phyloP scores from a whole-genome alignment of 2,797 vertebrate genomes.

The Rhinophrynus dorsalis region DNA sequence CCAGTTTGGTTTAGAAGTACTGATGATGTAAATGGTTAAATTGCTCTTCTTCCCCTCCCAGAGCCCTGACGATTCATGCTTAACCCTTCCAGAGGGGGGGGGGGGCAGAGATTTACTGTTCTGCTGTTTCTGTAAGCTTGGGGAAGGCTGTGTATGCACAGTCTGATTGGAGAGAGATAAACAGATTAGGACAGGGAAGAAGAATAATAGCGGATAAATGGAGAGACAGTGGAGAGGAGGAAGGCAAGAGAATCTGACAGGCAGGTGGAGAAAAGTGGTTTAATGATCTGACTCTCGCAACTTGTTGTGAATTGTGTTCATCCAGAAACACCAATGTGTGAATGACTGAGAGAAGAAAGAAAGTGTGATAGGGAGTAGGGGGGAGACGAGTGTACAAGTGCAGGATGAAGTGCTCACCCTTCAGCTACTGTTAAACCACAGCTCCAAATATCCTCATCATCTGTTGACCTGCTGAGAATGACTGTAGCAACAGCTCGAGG shows the following conservation, averaged over 20 bases:
- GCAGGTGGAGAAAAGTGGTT: background rate
- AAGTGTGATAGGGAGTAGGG: background rate
- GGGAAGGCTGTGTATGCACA: no score
- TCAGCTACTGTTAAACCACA: no score
- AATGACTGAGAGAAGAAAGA: background rate
- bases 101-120: no score
- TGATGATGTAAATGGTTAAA: background rate
- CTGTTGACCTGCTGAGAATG: no score
- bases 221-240: background rate
- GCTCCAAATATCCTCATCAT: no score
- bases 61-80: background rate
- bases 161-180: no score
- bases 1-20: background rate
- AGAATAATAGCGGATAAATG: no score
- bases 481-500: no score
- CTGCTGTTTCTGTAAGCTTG: no score
- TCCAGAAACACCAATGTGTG: constrained; percentile 17
- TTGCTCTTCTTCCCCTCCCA: background rate
- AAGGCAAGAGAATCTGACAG: background rate
- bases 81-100: no score
- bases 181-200: no score
- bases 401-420: no score
- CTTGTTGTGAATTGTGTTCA: constrained; percentile 20
- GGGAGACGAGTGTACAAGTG: background rate
- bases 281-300: background rate